Evolutionary conservation across 2,888 invertebrate genomes (phyloP).

Genomic region (Dascillus cervinus): DNA sequence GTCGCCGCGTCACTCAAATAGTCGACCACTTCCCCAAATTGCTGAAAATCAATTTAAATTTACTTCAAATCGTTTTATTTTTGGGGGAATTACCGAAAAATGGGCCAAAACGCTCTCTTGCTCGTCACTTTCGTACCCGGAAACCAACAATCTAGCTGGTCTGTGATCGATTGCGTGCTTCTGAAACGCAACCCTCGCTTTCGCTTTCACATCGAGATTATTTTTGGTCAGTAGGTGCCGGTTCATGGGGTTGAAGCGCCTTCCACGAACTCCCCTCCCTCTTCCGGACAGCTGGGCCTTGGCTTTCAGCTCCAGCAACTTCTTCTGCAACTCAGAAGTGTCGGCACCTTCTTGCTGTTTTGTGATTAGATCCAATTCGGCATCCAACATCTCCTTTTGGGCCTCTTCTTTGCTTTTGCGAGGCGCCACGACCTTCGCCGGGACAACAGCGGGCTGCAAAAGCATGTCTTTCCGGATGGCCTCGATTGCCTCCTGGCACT

Average conservation of each 20-base stretch:
- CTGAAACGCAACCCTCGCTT: too few species aligned
- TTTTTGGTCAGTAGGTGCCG: constrained; percentile 37
- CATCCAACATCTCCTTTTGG: constrained; percentile 83
- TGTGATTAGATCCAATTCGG: constrained; percentile 83
- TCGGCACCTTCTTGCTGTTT: constrained; percentile 86
- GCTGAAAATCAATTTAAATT: constrained; percentile 45
- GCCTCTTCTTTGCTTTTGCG: constrained; percentile 68
- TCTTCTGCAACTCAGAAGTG: constrained; percentile 71
- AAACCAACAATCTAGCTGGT: constrained; percentile 77
- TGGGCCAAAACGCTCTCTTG: constrained; percentile 72
- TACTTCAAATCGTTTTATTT: constrained; percentile 3
- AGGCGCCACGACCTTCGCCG: constrained; percentile 30
- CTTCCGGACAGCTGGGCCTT: constrained; percentile 44
- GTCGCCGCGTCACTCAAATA: constrained; percentile 65
- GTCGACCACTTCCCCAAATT: constrained; percentile 82
- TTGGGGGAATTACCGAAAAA: constrained; percentile 59
- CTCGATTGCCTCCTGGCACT: constrained; percentile 77
- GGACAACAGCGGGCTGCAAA: constrained; percentile 29
- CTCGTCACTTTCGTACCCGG: constrained; percentile 80
- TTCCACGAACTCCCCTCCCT: constrained; percentile 37
- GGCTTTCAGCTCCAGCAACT: constrained; percentile 64
- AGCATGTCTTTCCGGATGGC: constrained; percentile 61
- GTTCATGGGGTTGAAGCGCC: constrained; percentile 32
- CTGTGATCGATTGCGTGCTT: constrained; percentile 70
- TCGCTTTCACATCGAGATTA: constrained; percentile 33